phyloP scores from a whole-genome alignment of 1,140 invertebrate genomes.

The Leguminivora glycinivorella region DNA sequence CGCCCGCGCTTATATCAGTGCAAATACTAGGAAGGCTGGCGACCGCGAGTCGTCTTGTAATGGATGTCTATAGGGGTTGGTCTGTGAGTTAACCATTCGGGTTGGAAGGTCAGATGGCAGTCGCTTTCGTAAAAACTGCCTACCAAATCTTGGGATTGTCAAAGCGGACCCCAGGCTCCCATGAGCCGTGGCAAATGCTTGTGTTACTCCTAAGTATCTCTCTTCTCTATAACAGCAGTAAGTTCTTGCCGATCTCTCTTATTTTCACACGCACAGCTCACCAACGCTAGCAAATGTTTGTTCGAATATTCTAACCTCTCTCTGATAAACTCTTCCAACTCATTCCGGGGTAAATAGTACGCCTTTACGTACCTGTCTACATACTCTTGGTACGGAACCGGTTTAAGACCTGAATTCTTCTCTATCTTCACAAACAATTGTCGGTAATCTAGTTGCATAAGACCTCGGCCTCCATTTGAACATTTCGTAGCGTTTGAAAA shows the following conservation, averaged over 20 bases:
- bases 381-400: conserved; percentile 92
- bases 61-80: no score
- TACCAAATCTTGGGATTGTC: no score
- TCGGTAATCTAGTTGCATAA: conserved; percentile 99
- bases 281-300: conserved; percentile 91
- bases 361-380: conserved; percentile 98
- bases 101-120: no score
- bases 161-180: no score
- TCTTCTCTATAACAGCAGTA: conserved; percentile 84
- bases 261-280: conserved; percentile 92
- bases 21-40: no score
- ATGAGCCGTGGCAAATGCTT: no score
- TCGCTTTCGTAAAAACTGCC: no score
- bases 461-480: conserved; percentile 95
- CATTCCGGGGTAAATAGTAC: conserved; percentile 94
- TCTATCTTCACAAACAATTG: conserved; percentile 96
- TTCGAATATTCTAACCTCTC: conserved; percentile 93
- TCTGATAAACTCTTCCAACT: conserved; percentile 93
- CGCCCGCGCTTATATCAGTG: no score
- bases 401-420: conserved; percentile 88
- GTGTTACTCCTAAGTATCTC: conserved; percentile 35
- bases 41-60: no score
- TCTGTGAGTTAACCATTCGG: no score
- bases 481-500: conserved; percentile 96
- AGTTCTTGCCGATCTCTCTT: conserved; percentile 91